Conservation (phyloP, 30 jellyfish, hydroid and myxozoan species). For the Aurelia coerulea region DNA sequence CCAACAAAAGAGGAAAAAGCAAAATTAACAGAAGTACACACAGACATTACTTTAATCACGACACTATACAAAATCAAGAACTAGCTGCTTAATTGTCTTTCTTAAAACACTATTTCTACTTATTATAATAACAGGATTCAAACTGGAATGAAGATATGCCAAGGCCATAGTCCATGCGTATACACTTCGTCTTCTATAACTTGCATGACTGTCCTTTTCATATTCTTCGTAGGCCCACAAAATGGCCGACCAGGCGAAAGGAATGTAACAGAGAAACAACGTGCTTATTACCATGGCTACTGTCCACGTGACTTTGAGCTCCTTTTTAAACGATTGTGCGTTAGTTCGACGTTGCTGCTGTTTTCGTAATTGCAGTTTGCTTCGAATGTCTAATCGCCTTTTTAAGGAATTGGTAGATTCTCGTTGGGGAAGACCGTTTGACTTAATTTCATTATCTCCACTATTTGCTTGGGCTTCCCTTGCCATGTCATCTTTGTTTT, state of each 20-base stretch:
- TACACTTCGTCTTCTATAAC: slow-evolving; percentile 17
- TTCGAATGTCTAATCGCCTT: not conserved
- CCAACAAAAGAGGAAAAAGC: no score
- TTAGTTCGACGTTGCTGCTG: not conserved
- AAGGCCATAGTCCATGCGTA: slow-evolving; percentile 65
- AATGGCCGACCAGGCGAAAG: slow-evolving; percentile 55
- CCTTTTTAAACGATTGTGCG: slow-evolving; percentile 14
- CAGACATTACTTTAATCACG: no score
- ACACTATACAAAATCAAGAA: not conserved
- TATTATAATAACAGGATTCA: slow-evolving; percentile 45
- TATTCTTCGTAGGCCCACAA: slow-evolving; percentile 49
- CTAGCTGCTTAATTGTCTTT: not conserved
- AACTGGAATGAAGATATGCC: slow-evolving; percentile 51
- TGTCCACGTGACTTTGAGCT: slow-evolving; percentile 49
- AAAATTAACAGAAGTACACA: no score
- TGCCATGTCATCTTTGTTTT: not conserved
- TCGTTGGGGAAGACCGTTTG: not conserved
- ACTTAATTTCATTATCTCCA: not conserved
- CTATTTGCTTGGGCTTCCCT: not conserved
- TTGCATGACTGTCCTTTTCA: slow-evolving; percentile 10
- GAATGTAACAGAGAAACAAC: slow-evolving; percentile 46
- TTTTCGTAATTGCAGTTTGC: not conserved
- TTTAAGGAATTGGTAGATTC: not conserved
- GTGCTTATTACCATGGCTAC: slow-evolving; percentile 51
- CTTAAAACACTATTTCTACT: slow-evolving; percentile 42